Evolutionary conservation across 2,888 invertebrate genomes (phyloP).

Genomic region (Dysmachus trigonus): DNA sequence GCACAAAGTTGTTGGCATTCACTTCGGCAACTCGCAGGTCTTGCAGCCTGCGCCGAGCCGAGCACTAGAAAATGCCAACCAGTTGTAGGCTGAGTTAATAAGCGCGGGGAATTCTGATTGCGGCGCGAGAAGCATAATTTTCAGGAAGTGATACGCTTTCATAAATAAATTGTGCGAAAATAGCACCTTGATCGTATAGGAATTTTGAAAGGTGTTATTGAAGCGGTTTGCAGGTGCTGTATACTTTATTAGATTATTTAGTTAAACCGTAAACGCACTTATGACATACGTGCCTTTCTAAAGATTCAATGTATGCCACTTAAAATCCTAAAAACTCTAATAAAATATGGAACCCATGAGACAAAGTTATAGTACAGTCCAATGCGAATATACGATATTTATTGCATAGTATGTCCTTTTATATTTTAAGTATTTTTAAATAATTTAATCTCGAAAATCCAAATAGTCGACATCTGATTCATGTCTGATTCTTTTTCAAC

Average conservation of each 20-base stretch:
- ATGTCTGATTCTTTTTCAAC: no score
- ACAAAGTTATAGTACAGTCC: no score
- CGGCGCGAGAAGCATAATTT: constrained; percentile 2
- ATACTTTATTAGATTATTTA: background rate
- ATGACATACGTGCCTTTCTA: background rate
- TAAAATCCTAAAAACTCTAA: background rate
- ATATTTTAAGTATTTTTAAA: no score
- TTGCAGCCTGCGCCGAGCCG: background rate
- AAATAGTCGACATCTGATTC: no score
- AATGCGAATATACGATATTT: no score
- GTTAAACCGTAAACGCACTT: background rate
- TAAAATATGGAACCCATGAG: no score
- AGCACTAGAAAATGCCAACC: background rate
- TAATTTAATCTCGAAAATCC: no score
- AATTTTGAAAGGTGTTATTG: background rate
- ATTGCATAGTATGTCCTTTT: no score
- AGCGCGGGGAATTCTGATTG: background rate
- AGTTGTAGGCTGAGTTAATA: background rate
- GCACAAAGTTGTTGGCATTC: constrained; percentile 13
- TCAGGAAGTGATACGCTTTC: constrained; percentile 32
- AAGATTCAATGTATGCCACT: background rate
- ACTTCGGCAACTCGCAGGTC: background rate
- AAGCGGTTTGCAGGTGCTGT: background rate
- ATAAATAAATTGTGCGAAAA: constrained; percentile 14
- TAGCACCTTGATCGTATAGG: background rate